A percentile compares a stretch with the other conserved stretches of the same genome.
Conservation (phyloP, 2,113 vertebrate species). For the Apteryx mantelli region DNA sequence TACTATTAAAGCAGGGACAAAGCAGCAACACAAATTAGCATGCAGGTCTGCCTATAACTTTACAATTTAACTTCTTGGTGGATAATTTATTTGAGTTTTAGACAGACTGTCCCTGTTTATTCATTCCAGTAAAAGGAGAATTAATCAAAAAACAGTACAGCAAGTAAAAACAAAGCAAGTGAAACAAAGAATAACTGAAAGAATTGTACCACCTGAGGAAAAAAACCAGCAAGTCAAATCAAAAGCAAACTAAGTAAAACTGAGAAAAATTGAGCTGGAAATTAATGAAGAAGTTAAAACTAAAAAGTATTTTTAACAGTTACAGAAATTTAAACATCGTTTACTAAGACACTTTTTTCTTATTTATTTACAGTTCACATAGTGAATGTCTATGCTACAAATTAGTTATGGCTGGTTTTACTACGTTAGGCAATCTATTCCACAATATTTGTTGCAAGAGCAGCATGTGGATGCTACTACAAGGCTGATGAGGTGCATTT, state of each 20-base stretch:
- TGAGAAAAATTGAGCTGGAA: neutral
- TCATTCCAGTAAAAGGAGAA: neutral
- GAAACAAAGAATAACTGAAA: neutral
- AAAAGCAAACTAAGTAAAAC: neutral
- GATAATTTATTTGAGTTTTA: slow-evolving; percentile 20
- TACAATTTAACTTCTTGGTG: neutral
- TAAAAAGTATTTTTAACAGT: neutral
- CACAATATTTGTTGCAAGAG: neutral
- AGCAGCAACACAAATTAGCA: neutral
- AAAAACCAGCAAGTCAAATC: neutral
- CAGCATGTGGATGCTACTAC: neutral
- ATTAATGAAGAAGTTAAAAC: neutral
- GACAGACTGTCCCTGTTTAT: neutral
- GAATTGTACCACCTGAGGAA: neutral
- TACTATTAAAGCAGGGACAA: neutral
- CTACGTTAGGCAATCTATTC: neutral
- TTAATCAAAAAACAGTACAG: neutral
- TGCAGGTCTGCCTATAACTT: neutral
- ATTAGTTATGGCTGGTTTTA: neutral
- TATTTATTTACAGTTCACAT: neutral
- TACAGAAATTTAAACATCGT: neutral
- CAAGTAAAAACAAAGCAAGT: neutral
- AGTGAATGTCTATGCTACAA: neutral
- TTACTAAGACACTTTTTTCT: neutral
- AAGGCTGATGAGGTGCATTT: neutral